Conservation (phyloP, 2,888 invertebrate species). For the Microdon myrmicae region DNA sequence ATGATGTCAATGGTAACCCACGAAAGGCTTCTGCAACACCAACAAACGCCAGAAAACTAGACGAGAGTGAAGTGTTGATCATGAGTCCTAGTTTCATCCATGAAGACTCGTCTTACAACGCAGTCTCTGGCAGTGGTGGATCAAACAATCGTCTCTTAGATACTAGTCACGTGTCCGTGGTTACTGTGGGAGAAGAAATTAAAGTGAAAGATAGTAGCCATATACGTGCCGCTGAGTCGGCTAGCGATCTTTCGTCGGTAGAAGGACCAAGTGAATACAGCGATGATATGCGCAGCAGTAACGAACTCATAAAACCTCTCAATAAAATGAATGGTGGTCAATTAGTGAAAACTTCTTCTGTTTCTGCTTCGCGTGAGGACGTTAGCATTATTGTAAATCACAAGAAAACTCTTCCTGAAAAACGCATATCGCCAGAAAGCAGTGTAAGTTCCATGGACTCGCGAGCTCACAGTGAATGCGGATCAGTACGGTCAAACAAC, state of each 20-base stretch:
- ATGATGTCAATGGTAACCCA: constrained; percentile 37
- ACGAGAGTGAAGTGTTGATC: constrained; percentile 88
- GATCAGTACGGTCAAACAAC: constrained; percentile 74
- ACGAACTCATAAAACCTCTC: constrained; percentile 33
- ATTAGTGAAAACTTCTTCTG: constrained; percentile 28
- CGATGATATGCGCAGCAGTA: constrained; percentile 38
- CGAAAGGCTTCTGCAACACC: constrained; percentile 56
- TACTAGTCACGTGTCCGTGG: constrained; percentile 91
- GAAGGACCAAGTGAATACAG: constrained; percentile 43
- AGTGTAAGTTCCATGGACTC: constrained; percentile 68
- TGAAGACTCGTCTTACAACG: constrained; percentile 73
- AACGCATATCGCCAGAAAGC: constrained; percentile 73
- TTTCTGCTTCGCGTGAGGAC: constrained; percentile 59
- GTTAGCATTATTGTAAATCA: constrained; percentile 67
- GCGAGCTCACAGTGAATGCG: constrained; percentile 79
- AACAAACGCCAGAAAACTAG: constrained; percentile 74
- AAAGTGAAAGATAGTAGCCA: constrained; percentile 78
- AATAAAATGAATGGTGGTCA: constrained; percentile 50
- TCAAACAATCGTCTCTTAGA: constrained; percentile 69
- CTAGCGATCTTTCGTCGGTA: constrained; percentile 57
- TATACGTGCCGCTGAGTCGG: constrained; percentile 51
- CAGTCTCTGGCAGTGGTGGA: constrained; percentile 59
- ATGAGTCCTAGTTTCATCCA: constrained; percentile 77
- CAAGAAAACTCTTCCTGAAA: constrained; percentile 61
- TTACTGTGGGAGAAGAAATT: constrained; percentile 86